phyloP scores from a whole-genome alignment of 2,888 invertebrate genomes.

The Sericinus montela region DNA sequence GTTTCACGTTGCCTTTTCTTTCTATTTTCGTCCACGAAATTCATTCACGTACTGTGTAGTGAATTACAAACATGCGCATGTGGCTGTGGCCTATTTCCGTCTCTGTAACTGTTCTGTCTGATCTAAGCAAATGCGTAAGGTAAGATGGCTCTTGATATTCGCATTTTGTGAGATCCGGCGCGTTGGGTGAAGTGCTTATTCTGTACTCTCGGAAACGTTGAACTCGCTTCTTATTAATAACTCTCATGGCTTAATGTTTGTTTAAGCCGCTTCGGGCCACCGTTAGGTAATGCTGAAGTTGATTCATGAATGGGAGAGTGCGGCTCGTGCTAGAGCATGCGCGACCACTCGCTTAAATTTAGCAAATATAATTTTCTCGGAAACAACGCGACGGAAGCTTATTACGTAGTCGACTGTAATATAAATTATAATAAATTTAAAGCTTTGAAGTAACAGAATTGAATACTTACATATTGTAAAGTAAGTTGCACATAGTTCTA shows the following conservation, averaged over 20 bases:
- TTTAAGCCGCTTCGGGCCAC: constrained; percentile 60
- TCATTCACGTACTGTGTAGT: neutral
- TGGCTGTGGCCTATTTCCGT: constrained; percentile 37
- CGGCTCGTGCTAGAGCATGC: constrained; percentile 39
- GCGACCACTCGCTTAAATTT: constrained; percentile 62
- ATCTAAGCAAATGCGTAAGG: neutral
- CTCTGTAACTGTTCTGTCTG: neutral
- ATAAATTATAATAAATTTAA: constrained; percentile 3
- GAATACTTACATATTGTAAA: neutral
- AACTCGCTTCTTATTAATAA: constrained; percentile 76
- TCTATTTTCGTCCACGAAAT: constrained; percentile 2
- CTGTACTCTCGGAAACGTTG: constrained; percentile 63
- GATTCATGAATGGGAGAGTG: constrained; percentile 76
- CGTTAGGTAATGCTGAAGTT: constrained; percentile 75
- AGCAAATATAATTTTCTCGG: constrained; percentile 63
- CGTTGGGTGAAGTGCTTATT: constrained; percentile 37
- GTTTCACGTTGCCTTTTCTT: constrained; percentile 8
- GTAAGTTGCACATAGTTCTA: too few species aligned
- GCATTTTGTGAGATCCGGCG: constrained; percentile 40
- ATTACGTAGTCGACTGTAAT: constrained; percentile 23
- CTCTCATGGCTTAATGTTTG: constrained; percentile 63
- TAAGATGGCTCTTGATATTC: constrained; percentile 37
- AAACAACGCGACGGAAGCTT: constrained; percentile 68
- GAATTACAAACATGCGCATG: neutral
- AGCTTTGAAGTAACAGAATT: constrained; percentile 4